phyloP scores from a whole-genome alignment of 1,140 invertebrate genomes.

The Pteromalus puparum region DNA sequence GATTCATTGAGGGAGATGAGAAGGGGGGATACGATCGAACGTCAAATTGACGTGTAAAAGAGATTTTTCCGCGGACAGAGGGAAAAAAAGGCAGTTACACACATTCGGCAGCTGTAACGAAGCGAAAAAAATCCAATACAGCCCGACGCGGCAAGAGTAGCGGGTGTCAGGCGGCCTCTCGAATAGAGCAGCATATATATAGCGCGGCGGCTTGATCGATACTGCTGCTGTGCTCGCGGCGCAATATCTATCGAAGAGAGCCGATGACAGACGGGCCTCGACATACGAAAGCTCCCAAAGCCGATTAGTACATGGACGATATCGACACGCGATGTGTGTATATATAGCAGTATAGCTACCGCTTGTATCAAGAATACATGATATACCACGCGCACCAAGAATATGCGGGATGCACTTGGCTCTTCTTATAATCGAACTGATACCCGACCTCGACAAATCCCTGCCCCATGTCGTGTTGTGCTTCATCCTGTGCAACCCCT shows the following conservation, averaged over 20 bases:
- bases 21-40: background rate
- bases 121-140: constrained; percentile 20
- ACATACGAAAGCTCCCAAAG: constrained; percentile 33
- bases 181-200: background rate
- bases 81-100: background rate
- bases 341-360: background rate
- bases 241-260: background rate
- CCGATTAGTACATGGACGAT: constrained; percentile 21
- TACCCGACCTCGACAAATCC: background rate
- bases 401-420: background rate
- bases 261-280: background rate
- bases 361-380: background rate
- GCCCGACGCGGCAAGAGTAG: background rate
- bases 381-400: background rate
- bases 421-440: background rate
- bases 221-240: background rate
- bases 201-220: background rate
- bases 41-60: constrained; percentile 6
- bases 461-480: no score
- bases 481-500: no score
- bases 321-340: constrained; percentile 2
- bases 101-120: constrained; percentile 17
- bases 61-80: background rate
- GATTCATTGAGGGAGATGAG: background rate
- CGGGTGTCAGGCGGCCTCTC: background rate